These are phyloP conservation scores for Vultur gryphus DNA, from an alignment of 2,797 vertebrate species.

Conservation along the genomic window DNA sequence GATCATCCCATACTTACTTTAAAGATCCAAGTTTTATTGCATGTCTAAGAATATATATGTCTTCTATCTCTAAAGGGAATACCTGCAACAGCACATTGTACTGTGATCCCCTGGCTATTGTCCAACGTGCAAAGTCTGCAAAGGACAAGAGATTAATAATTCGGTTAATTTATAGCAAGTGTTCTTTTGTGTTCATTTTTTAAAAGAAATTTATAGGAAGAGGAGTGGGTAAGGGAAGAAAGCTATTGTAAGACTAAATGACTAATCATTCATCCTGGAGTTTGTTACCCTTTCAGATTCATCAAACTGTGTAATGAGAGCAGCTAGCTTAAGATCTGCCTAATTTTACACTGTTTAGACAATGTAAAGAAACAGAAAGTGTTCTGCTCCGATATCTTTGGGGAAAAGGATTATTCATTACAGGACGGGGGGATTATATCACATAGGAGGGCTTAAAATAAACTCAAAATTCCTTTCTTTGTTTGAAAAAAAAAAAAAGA, in stretches of 20 bases:
- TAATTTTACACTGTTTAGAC: slow-evolving; percentile 3
- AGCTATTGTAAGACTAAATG: neutral
- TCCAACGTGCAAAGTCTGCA: slow-evolving; percentile 42
- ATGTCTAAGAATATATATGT: slow-evolving; percentile 36
- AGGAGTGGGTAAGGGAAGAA: slow-evolving; percentile 21
- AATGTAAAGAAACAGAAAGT: neutral
- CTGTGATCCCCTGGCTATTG: slow-evolving; percentile 42
- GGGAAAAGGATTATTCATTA: neutral
- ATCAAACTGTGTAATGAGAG: slow-evolving; percentile 34
- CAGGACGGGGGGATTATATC: neutral
- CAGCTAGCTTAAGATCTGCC: neutral
- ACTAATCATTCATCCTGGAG: slow-evolving; percentile 48
- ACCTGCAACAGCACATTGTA: slow-evolving; percentile 24
- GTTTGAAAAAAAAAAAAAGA: neutral
- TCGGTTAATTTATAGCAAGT: slow-evolving; percentile 61
- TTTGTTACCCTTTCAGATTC: slow-evolving; percentile 22
- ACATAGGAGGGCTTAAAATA: neutral
- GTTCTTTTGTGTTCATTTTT: neutral
- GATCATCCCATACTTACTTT: slow-evolving; percentile 14
- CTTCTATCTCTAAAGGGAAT: slow-evolving; percentile 39
- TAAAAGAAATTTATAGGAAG: slow-evolving; percentile 31
- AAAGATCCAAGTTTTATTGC: slow-evolving; percentile 17
- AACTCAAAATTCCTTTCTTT: neutral
- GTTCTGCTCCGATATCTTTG: neutral
- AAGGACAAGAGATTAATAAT: slow-evolving; percentile 63